These are phyloP conservation scores for Athrips mouffetella DNA, from an alignment of 2,888 invertebrate genomes.

Conservation along the genomic window DNA sequence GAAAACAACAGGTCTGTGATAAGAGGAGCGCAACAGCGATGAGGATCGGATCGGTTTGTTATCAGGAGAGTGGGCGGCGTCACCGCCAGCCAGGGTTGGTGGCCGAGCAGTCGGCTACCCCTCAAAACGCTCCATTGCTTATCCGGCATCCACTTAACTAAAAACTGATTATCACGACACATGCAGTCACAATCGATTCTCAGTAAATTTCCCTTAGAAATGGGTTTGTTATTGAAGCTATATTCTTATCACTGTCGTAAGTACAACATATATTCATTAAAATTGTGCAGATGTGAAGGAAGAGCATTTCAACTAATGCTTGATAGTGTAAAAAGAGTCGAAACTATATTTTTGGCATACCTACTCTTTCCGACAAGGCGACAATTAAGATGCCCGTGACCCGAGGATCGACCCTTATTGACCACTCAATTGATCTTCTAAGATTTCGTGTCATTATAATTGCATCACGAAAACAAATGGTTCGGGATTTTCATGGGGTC, in stretches of 20 bases:
- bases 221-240: constrained; percentile 52
- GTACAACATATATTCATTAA: constrained; percentile 37
- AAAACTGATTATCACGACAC: constrained; percentile 11
- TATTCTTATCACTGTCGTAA: constrained; percentile 49
- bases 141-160: not conserved
- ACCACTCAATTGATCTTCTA: constrained; percentile 65
- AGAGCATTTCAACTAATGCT: not conserved
- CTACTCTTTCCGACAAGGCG: constrained; percentile 42
- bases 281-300: constrained; percentile 15
- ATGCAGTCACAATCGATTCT: constrained; percentile 32
- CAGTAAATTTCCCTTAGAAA: constrained; percentile 53
- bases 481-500: not conserved
- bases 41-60: constrained; percentile 54
- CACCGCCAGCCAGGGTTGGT: constrained; percentile 42
- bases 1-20: constrained; percentile 66
- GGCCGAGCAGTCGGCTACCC: constrained; percentile 19
- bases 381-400: constrained; percentile 66
- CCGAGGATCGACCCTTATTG: constrained; percentile 61
- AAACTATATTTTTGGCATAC: constrained; percentile 27
- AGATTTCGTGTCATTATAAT: constrained; percentile 43
- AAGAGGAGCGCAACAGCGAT: constrained; percentile 51
- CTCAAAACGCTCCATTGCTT: not conserved
- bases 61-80: constrained; percentile 59
- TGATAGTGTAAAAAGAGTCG: not conserved
- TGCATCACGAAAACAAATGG: constrained; percentile 9